Evolutionary conservation across 2,888 invertebrate genomes (phyloP).

Genomic region (Stegophylla sp.): DNA sequence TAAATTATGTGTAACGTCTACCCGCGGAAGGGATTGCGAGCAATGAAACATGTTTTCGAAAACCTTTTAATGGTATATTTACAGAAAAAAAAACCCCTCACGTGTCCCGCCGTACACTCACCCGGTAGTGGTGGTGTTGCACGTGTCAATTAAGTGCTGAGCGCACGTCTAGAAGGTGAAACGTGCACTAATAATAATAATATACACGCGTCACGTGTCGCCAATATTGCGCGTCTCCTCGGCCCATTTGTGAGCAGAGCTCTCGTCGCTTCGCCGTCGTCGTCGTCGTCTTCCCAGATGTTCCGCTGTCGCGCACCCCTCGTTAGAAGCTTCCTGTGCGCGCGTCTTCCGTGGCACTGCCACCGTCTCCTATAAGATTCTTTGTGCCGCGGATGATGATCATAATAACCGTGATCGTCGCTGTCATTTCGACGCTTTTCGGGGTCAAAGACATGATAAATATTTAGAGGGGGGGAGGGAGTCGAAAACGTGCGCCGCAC

Average conservation of each 20-base stretch:
- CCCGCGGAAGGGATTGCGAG: too few relatives aligned
- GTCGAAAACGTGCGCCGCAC: neutral
- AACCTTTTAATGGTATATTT: too few relatives aligned
- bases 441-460: slow-evolving; percentile 15
- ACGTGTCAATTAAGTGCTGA: slow-evolving; percentile 5
- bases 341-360: slow-evolving; percentile 19
- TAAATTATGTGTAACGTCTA: too few relatives aligned
- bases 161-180: neutral
- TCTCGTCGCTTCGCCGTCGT: neutral
- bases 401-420: neutral
- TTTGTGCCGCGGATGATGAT: neutral
- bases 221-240: slow-evolving; percentile 40
- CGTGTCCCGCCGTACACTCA: neutral
- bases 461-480: too few relatives aligned
- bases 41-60: too few relatives aligned
- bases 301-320: slow-evolving; percentile 33
- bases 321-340: slow-evolving; percentile 52
- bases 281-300: slow-evolving; percentile 8
- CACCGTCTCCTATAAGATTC: too few relatives aligned
- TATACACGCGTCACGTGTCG: slow-evolving; percentile 40
- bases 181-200: neutral
- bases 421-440: slow-evolving; percentile 2
- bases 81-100: too few relatives aligned
- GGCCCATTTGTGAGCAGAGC: slow-evolving; percentile 22
- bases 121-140: neutral